These are phyloP conservation scores for Pelochelys cantorii DNA, from an alignment of 2,797 vertebrate species.

Conservation along the genomic window DNA sequence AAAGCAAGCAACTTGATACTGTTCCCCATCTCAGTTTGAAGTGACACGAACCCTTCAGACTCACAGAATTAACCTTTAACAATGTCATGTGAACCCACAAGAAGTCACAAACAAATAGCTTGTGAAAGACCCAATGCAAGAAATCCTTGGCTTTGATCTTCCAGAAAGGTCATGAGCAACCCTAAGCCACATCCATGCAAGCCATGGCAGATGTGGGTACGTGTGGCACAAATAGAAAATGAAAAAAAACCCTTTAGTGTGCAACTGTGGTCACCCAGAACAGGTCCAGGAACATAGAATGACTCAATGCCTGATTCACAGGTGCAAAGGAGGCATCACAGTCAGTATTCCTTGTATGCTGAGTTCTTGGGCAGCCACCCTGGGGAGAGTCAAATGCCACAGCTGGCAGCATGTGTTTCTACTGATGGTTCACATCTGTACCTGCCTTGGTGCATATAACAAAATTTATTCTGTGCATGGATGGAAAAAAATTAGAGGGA, in stretches of 20 bases:
- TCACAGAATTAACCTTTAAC: not conserved
- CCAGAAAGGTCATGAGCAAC: not conserved
- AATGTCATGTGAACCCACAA: not conserved
- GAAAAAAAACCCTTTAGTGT: not conserved
- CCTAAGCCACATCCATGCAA: not conserved
- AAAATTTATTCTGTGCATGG: too few relatives aligned
- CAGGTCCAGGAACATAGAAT: not conserved
- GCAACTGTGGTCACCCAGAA: not conserved
- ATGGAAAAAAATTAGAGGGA: too few relatives aligned
- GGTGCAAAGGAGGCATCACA: not conserved
- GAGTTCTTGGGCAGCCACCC: too few relatives aligned
- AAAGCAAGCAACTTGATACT: not conserved
- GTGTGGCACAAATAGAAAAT: not conserved
- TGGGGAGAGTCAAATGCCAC: too few relatives aligned
- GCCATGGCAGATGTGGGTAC: not conserved
- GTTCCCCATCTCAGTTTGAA: not conserved
- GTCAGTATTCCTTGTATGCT: not conserved
- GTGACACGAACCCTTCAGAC: not conserved
- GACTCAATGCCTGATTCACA: not conserved
- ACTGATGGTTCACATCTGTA: too few relatives aligned
- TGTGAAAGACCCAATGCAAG: not conserved
- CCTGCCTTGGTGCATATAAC: too few relatives aligned
- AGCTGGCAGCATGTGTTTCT: too few relatives aligned
- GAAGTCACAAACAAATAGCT: not conserved
- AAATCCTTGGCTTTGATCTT: not conserved